Evolutionary conservation across 2,888 invertebrate genomes (phyloP), one percentile per base, ranked within the genome.

Genomic region (Acanthopleura granulata): DNA sequence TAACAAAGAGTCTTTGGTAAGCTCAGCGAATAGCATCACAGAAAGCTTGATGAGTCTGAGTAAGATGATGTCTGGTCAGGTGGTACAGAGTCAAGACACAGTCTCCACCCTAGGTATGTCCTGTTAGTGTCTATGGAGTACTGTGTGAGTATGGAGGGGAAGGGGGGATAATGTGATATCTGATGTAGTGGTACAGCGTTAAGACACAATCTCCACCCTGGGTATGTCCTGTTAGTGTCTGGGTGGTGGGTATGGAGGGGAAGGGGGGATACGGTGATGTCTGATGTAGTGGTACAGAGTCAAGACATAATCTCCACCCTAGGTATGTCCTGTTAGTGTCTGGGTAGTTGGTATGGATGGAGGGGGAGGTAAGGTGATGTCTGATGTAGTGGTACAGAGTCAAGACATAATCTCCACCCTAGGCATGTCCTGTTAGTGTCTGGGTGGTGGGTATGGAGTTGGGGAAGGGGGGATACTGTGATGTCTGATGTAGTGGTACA

Each of bases 261-360:
- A 74, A 94, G 95, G 57, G 95, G 97, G 80, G 96, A 96, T 80
- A 93, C 95, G 80, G 95, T 95, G 87, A 92, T 98, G 82, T 95
- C 96, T 0, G 95, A 95, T 83, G 97, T 97, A 0, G 95, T 96
- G 94, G n/a, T 96, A 85, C 93, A 94, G 85, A 97, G 97, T 91
- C 96, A 96, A 72, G 93, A 94, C 72, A 96, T 97, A 0, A 91
- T 97, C 78, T 95, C 96, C 78, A 94, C 93, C 25, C 91, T 98
- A 79, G 91, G 93, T 92, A 88, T 93, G 91, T 85, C 18, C 12
- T 57, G 40, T 3, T 40, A 9, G 40, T 40, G 40, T 40, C 40
- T 40, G 40, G 3, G 40, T 40, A 9, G 30, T 71, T 3, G 22
- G n/a, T n/a, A 16, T 15, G 18, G 18, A n/a, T 25, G 30, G 57